phyloP scores from a whole-genome alignment of 2,797 vertebrate species.

The Halcyon badia region DNA sequence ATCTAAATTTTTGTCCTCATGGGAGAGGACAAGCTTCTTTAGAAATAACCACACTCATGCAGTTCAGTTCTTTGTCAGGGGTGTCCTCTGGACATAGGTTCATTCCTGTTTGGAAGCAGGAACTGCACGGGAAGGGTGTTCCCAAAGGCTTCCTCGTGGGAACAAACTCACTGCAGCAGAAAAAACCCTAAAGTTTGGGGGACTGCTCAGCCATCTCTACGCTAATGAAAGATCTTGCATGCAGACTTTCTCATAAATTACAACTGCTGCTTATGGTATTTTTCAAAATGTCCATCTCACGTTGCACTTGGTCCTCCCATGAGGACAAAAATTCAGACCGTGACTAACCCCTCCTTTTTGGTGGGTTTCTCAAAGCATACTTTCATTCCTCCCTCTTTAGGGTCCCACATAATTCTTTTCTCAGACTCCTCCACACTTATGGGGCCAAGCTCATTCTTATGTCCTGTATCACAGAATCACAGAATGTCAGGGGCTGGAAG shows the following conservation, averaged over 20 bases:
- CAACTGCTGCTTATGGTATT: not conserved
- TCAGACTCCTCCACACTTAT: not conserved
- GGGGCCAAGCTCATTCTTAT: not conserved
- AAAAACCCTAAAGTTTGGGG: not conserved
- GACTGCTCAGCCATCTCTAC: not conserved
- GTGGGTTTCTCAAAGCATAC: slow-evolving; percentile 11
- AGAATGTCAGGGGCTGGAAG: too few species aligned
- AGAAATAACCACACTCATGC: not conserved
- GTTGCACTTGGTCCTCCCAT: not conserved
- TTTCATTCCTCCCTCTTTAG: not conserved
- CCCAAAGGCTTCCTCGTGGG: not conserved
- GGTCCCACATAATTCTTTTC: not conserved
- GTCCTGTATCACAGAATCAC: not conserved
- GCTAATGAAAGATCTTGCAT: not conserved
- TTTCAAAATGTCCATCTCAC: not conserved
- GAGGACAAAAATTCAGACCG: not conserved
- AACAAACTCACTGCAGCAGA: not conserved
- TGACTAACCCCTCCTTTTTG: not conserved
- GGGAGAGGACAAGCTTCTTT: not conserved
- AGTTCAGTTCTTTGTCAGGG: not conserved
- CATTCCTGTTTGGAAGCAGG: not conserved
- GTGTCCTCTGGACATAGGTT: not conserved
- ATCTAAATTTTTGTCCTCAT: not conserved
- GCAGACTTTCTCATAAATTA: not conserved
- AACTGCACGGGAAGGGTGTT: not conserved